These are phyloP conservation scores for Pseudoatta argentina DNA, from an alignment of 1,140 invertebrate genomes.

Conservation along the genomic window DNA sequence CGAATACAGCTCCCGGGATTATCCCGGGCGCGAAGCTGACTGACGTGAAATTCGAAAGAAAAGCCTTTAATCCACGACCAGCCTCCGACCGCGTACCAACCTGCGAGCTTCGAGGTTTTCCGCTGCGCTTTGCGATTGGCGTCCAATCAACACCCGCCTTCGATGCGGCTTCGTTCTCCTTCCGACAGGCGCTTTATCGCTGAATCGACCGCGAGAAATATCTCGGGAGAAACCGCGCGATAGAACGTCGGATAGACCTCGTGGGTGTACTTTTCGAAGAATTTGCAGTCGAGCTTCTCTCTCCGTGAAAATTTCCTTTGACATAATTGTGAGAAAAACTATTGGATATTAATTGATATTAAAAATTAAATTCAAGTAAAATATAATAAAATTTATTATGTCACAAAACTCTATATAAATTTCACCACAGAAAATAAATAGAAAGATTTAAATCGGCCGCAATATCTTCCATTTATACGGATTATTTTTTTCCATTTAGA, in stretches of 20 bases:
- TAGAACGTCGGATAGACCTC: conserved; percentile 48
- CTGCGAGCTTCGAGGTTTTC: conserved; percentile 67
- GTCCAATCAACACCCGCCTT: conserved; percentile 67
- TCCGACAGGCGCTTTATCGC: conserved; percentile 49
- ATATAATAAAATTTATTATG: background rate
- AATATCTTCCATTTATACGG: background rate
- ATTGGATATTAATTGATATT: background rate
- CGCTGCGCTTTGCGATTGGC: conserved; percentile 67
- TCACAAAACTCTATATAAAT: background rate
- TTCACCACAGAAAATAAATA: background rate
- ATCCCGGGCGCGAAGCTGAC: conserved; percentile 79
- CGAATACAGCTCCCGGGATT: conserved; percentile 81
- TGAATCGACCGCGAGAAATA: conserved; percentile 45
- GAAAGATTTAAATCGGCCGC: background rate
- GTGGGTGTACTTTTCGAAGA: conserved; percentile 42
- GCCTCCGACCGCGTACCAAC: conserved; percentile 56
- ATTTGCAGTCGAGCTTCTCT: conserved; percentile 34
- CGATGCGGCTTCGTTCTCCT: conserved; percentile 43
- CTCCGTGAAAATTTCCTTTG: background rate
- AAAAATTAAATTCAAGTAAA: background rate
- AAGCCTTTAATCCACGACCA: conserved; percentile 83
- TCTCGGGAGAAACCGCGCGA: conserved; percentile 46
- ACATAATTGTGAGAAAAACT: conserved; percentile 28
- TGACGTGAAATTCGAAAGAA: conserved; percentile 84
- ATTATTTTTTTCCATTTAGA: background rate